Evolutionary conservation across 2,113 vertebrate genomes (phyloP).

Genomic region (Semnornis frantzii): DNA sequence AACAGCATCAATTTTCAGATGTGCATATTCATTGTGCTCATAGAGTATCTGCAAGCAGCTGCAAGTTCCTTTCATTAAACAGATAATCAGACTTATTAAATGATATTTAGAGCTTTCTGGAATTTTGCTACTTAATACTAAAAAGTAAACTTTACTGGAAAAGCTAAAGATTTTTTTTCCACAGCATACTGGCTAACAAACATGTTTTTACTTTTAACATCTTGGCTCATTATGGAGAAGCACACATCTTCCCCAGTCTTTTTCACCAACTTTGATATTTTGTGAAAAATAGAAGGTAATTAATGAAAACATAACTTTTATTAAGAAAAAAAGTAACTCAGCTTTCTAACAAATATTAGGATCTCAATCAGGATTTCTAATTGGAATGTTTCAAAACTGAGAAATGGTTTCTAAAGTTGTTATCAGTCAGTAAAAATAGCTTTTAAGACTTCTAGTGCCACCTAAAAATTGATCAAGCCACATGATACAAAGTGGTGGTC

Average conservation of each 20-base stretch:
- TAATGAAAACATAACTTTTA: background rate
- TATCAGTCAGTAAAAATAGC: background rate
- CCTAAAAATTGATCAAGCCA: background rate
- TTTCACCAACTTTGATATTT: background rate
- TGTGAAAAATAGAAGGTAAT: background rate
- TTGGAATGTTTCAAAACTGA: background rate
- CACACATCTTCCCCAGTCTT: accelerated
- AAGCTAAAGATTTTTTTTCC: background rate
- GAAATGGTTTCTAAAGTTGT: background rate
- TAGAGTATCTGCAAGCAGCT: background rate
- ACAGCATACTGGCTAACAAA: background rate
- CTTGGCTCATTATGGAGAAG: background rate
- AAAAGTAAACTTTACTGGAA: background rate
- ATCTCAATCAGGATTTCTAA: background rate
- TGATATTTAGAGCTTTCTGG: background rate
- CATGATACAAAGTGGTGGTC: background rate
- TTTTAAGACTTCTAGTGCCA: background rate
- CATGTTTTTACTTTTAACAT: background rate
- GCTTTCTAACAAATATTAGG: background rate
- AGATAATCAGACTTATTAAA: background rate
- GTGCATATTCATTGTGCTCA: background rate
- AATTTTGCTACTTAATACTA: background rate
- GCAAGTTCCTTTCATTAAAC: background rate
- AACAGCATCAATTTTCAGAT: background rate
- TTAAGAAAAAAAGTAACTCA: background rate